These are phyloP conservation scores for Drosophila tropicalis DNA, from an alignment of 1,140 invertebrate species.

Conservation along the genomic window DNA sequence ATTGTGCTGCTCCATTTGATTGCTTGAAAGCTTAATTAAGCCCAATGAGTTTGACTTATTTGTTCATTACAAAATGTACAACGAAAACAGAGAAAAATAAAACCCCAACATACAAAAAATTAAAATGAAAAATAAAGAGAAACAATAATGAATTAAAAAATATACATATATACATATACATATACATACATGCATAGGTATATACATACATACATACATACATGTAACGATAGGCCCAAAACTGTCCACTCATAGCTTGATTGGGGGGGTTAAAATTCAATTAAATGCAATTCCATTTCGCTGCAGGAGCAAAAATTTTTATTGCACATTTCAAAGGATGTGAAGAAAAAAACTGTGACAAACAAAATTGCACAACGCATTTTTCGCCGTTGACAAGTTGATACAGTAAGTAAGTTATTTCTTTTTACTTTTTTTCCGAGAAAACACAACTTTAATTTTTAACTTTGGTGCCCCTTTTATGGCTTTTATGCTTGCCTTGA, in stretches of 20 bases:
- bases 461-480: slow-evolving; percentile 4
- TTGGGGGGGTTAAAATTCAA: neutral
- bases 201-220: neutral
- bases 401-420: neutral
- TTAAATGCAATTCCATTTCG: slow-evolving; percentile 2
- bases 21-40: slow-evolving; percentile 11
- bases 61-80: slow-evolving; percentile 5
- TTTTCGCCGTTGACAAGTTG: neutral
- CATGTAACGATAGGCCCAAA: neutral
- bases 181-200: neutral
- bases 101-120: neutral
- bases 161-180: neutral
- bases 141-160: slow-evolving; percentile 5
- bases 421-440: neutral
- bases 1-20: neutral
- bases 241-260: neutral
- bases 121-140: neutral
- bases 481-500: neutral
- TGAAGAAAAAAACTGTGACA: neutral
- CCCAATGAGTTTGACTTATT: slow-evolving; percentile 20
- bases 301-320: neutral
- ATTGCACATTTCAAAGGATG: slow-evolving; percentile 9
- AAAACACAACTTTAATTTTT: neutral
- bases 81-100: too few relatives aligned
- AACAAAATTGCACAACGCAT: slow-evolving; percentile 2